These are phyloP conservation scores for Vesta saturnalis DNA, from an alignment of 2,888 invertebrate species.

Conservation along the genomic window DNA sequence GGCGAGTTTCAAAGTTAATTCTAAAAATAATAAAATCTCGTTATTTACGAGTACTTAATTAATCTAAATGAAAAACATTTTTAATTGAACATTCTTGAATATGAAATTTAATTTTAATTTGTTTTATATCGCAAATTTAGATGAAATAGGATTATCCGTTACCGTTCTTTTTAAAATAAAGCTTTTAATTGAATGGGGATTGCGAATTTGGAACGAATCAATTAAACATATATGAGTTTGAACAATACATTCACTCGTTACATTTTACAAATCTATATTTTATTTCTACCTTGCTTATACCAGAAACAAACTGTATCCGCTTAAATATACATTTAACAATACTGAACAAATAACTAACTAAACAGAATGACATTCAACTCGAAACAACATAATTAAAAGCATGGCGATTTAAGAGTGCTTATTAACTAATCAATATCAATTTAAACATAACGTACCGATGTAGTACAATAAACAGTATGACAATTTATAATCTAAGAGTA, in stretches of 20 bases:
- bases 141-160: conserved; percentile 1
- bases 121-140: background rate
- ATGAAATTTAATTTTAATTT: background rate
- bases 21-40: no score
- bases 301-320: no score
- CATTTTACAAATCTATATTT: background rate
- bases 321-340: no score
- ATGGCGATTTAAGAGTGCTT: background rate
- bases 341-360: no score
- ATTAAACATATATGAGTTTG: conserved; percentile 1
- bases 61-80: no score
- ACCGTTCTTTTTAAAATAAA: background rate
- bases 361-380: no score
- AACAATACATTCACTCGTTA: conserved; percentile 1
- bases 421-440: background rate
- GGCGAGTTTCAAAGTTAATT: no score
- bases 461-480: no score
- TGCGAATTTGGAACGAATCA: conserved; percentile 1
- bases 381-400: background rate
- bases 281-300: background rate
- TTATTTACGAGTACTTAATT: no score
- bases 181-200: background rate
- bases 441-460: background rate
- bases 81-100: background rate
- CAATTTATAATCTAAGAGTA: no score